Evolutionary conservation across 2,888 invertebrate genomes (phyloP), one percentile per base, ranked within the genome.

Genomic region (Brenthis ino): DNA sequence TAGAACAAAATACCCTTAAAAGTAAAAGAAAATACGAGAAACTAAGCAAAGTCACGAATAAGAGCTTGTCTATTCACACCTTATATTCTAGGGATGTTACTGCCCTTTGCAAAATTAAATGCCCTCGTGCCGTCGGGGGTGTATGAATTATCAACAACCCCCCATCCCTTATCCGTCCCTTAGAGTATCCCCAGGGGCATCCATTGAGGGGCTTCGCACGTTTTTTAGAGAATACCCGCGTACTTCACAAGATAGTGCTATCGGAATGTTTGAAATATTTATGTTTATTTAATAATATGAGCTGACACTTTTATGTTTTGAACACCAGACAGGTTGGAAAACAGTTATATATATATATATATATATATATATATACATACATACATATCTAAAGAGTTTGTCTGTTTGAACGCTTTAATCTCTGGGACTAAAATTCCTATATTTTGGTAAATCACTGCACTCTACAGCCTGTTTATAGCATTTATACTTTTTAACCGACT

Each of bases 61-160:
- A 53, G 54, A 64, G 6, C 33, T 50, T 50, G 60, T 60, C 50
- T 60, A 50, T n/a, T 33, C 60, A 50, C 37, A 43, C 37, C 37
- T 43, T 11, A 43, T 11, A 50, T 16, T 33, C 50, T 60, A 60
- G 60, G 60, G 60, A 60, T 60, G 60, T 60, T 20, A 20, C 63
- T 43, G 63, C 64, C 64, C 69, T 67, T 64, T 58, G 66, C 69
- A 57, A 70, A 64, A 70, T 71, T 64, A 71, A 68, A 64, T 64
- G 58, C 69, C 64, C 65, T 65, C 48, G 69, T 50, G 57, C 65
- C 56, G 20, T 43, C 37, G 57, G 47, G 28, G 54, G 20, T 43
- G 16, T 66, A 71, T 71, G 68, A 71, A 71, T 71, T 68, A 68
- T 71, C 68, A 68, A 71, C 68, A 24, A 53, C 51, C 57, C 64